phyloP scores from a whole-genome alignment of 2,797 vertebrate genomes.

The Remorina albescens region DNA sequence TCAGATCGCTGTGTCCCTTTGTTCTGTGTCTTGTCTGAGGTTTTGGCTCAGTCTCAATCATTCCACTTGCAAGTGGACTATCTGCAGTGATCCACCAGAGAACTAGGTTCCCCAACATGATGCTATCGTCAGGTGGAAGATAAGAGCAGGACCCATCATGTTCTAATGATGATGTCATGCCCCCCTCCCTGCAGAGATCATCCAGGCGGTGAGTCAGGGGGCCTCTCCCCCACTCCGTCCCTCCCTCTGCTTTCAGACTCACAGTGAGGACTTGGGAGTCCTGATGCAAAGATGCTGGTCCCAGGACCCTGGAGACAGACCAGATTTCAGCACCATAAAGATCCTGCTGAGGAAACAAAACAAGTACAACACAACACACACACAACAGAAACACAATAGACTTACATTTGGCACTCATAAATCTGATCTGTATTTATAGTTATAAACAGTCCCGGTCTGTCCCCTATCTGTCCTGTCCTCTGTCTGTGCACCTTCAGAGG shows the following conservation, averaged over 20 bases:
- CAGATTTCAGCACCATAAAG: slow-evolving; percentile 92
- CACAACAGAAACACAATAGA: too few species aligned
- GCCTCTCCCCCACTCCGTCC: slow-evolving; percentile 85
- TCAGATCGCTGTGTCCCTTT: too few species aligned
- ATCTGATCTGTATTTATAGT: too few species aligned
- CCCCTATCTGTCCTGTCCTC: background rate
- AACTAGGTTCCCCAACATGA: too few species aligned
- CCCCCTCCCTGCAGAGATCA: slow-evolving; percentile 83
- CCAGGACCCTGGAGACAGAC: slow-evolving; percentile 89
- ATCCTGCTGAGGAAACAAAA: slow-evolving; percentile 90
- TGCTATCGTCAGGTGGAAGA: too few species aligned
- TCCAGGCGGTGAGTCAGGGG: slow-evolving; percentile 72
- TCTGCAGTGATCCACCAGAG: too few species aligned
- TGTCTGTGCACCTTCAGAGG: slow-evolving; percentile 55
- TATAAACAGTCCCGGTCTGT: too few species aligned
- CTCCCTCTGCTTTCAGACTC: slow-evolving; percentile 84
- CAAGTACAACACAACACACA: slow-evolving; percentile 78
- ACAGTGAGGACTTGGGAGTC: slow-evolving; percentile 89
- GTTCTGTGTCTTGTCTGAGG: too few species aligned
- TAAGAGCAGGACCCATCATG: too few species aligned
- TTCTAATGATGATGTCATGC: background rate
- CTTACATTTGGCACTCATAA: too few species aligned
- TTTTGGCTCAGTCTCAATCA: too few species aligned
- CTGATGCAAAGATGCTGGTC: slow-evolving; percentile 95
- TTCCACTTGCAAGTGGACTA: too few species aligned